These are phyloP conservation scores for Hippocampus mohnikei DNA, from an alignment of 2,113 vertebrate genomes.

Conservation along the genomic window DNA sequence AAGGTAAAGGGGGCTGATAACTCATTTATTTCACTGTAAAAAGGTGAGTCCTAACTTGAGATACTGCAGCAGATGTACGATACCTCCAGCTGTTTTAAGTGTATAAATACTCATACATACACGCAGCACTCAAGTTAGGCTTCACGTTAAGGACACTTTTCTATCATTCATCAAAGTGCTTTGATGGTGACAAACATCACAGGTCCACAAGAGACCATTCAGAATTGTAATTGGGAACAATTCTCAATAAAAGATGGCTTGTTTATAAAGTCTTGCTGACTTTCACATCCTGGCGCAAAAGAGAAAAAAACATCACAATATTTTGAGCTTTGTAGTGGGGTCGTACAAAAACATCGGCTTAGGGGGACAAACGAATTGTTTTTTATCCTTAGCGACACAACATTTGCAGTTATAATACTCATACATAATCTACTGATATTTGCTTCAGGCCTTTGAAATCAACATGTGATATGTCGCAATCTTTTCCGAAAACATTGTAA, in stretches of 20 bases:
- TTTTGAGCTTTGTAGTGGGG: too few species aligned
- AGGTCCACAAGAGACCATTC: slow-evolving; percentile 33
- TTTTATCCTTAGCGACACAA: not conserved
- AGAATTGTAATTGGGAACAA: slow-evolving; percentile 35
- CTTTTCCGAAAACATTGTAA: not conserved
- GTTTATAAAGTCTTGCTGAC: slow-evolving; percentile 40
- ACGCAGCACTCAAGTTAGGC: slow-evolving; percentile 33
- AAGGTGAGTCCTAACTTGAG: slow-evolving; percentile 41
- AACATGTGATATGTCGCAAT: not conserved
- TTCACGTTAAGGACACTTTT: slow-evolving; percentile 35
- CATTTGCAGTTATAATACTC: not conserved
- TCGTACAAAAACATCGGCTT: not conserved
- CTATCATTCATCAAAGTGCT: slow-evolving; percentile 29
- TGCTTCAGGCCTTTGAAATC: not conserved
- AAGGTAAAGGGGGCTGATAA: slow-evolving; percentile 18
- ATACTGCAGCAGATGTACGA: slow-evolving; percentile 12
- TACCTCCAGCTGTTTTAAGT: slow-evolving; percentile 14
- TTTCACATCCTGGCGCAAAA: not conserved
- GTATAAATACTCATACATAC: not conserved
- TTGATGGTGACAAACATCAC: slow-evolving; percentile 16
- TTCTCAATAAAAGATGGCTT: slow-evolving; percentile 57
- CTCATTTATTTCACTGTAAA: slow-evolving; percentile 31
- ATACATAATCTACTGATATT: not conserved
- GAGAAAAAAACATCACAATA: not conserved
- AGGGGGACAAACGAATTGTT: not conserved